Conservation (phyloP, 37 sponge, comb jelly and placozoan genomes). For the Beroe ovata region DNA sequence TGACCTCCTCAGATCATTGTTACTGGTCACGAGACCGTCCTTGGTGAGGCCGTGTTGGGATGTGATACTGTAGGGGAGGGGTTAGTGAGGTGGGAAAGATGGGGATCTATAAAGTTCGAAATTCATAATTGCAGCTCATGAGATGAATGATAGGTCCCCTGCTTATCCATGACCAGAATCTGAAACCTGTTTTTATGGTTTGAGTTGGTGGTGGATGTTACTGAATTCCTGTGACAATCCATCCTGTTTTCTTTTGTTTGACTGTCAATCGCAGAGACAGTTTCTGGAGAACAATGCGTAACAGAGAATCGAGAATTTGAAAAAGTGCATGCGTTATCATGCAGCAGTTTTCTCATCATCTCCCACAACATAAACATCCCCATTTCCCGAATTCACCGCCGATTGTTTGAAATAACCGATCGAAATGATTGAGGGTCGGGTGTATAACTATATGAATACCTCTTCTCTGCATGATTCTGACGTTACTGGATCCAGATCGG, state of each 20-base stretch:
- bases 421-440: too few relatives aligned
- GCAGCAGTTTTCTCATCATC: too few relatives aligned
- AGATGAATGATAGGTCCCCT: too few relatives aligned
- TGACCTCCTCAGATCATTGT: not conserved
- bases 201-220: not conserved
- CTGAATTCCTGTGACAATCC: not conserved
- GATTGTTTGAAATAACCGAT: too few relatives aligned
- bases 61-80: not conserved
- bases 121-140: too few relatives aligned
- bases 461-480: not conserved
- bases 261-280: not conserved
- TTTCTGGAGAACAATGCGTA: not conserved
- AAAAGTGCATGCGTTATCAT: too few relatives aligned
- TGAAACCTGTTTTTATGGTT: not conserved
- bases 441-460: too few relatives aligned
- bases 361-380: too few relatives aligned
- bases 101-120: too few relatives aligned
- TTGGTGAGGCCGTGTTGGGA: not conserved
- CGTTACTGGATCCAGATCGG: not conserved
- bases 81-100: not conserved
- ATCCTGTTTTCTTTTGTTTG: not conserved
- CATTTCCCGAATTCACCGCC: too few relatives aligned
- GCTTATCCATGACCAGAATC: too few relatives aligned
- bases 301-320: too few relatives aligned
- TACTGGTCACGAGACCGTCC: not conserved